A percentile compares a stretch with the other conserved stretches of the same genome.
These are phyloP conservation scores for Cephus rjabovi DNA, from an alignment of 2,888 invertebrate genomes.

Conservation along the genomic window DNA sequence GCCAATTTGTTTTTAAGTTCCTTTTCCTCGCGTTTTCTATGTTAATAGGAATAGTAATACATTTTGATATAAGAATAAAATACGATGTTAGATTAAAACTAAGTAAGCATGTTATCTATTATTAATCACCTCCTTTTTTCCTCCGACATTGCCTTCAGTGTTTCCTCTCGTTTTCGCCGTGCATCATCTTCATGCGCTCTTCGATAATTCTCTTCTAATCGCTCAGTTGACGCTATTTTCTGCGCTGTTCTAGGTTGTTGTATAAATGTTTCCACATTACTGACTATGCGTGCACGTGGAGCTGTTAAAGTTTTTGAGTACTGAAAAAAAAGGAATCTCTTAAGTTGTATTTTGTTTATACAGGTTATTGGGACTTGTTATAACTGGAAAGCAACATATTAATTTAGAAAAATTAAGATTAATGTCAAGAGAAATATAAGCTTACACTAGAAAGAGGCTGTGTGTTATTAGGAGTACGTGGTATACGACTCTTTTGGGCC, in stretches of 20 bases:
- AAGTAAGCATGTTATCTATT: not conserved
- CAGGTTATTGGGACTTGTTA: not conserved
- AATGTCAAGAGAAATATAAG: not conserved
- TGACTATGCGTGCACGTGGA: conserved; percentile 59
- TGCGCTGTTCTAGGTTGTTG: conserved; percentile 53
- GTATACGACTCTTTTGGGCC: conserved; percentile 49
- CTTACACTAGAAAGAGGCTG: conserved; percentile 38
- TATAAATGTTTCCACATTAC: conserved; percentile 47
- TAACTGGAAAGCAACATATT: not conserved
- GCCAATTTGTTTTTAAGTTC: conserved; percentile 70
- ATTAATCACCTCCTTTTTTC: conserved; percentile 68
- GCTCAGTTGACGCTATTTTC: conserved; percentile 51
- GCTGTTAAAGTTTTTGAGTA: conserved; percentile 53
- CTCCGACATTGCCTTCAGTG: conserved; percentile 71
- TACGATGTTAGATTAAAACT: not conserved
- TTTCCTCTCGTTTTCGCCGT: conserved; percentile 72
- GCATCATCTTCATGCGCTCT: conserved; percentile 68
- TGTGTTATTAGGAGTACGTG: conserved; percentile 48
- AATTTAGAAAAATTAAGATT: not conserved
- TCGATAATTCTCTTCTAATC: conserved; percentile 58
- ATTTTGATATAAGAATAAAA: not conserved
- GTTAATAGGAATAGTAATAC: not conserved
- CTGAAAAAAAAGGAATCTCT: conserved; percentile 31
- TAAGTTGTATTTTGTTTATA: not conserved
- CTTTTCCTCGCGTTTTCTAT: conserved; percentile 70